phyloP scores from a whole-genome alignment of 1,140 invertebrate species.

The Ephestia elutella region DNA sequence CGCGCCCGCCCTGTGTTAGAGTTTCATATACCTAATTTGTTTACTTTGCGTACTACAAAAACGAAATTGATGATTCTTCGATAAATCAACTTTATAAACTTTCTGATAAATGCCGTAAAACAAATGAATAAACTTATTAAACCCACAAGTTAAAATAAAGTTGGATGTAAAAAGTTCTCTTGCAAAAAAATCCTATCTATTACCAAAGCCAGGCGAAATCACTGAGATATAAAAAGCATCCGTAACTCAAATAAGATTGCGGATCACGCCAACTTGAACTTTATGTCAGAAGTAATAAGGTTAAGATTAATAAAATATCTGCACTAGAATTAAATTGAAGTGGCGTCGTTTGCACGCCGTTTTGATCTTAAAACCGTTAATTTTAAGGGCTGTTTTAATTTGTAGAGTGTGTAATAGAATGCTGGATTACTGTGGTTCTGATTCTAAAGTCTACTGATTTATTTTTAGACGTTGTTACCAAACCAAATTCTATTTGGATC shows the following conservation, averaged over 20 bases:
- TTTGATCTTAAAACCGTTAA: slow-evolving; percentile 26
- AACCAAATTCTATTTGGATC: slow-evolving; percentile 41
- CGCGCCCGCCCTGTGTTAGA: too few species aligned
- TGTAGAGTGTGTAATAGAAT: slow-evolving; percentile 30
- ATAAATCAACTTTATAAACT: too few species aligned
- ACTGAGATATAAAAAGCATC: slow-evolving; percentile 14
- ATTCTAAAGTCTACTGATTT: slow-evolving; percentile 53
- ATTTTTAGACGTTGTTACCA: slow-evolving; percentile 46
- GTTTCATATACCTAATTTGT: too few species aligned
- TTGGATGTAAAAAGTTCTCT: background rate
- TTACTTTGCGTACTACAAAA: too few species aligned
- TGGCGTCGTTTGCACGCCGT: slow-evolving; percentile 18
- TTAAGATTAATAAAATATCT: slow-evolving; percentile 26
- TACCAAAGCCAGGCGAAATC: background rate
- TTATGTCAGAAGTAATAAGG: slow-evolving; percentile 31
- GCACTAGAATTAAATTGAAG: slow-evolving; percentile 24
- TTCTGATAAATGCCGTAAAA: background rate
- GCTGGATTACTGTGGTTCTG: slow-evolving; percentile 42
- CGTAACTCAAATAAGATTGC: background rate
- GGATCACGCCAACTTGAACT: slow-evolving; percentile 29
- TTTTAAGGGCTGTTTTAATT: slow-evolving; percentile 30
- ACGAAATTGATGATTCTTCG: too few species aligned
- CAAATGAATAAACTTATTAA: background rate
- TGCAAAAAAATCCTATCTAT: background rate
- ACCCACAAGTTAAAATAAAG: background rate